A percentile compares a stretch with the other conserved stretches of the same genome.
Evolutionary conservation across 2,888 invertebrate species (phyloP).

Genomic region (Drosophila diplacantha): DNA sequence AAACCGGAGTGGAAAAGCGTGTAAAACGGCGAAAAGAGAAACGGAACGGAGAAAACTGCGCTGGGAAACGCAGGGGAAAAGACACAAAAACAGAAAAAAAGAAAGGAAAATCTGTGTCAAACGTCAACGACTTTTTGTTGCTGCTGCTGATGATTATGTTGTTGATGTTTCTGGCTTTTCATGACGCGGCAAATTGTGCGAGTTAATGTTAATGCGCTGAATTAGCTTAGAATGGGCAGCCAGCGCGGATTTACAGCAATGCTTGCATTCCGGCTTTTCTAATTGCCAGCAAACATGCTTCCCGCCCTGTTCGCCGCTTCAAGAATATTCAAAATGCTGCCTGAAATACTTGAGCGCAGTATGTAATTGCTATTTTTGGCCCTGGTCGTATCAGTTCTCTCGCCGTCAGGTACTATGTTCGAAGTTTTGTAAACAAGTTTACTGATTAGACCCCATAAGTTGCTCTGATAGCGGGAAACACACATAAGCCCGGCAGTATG

Average conservation of each 20-base stretch:
- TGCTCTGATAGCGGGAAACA: conserved; percentile 25
- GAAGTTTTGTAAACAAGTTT: conserved; percentile 46
- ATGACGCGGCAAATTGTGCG: conserved; percentile 62
- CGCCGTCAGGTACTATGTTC: conserved; percentile 39
- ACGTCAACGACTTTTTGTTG: conserved; percentile 62
- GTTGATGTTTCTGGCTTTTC: conserved; percentile 38
- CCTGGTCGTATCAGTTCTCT: conserved; percentile 24
- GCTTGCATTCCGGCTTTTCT: conserved; percentile 39
- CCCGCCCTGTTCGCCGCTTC: neutral
- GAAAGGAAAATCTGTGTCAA: conserved; percentile 54
- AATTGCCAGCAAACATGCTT: conserved; percentile 55
- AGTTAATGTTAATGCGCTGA: conserved; percentile 67
- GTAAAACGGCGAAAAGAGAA: conserved; percentile 45
- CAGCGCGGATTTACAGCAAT: conserved; percentile 21
- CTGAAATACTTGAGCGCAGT: conserved; percentile 22
- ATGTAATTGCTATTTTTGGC: conserved; percentile 62
- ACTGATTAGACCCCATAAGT: conserved; percentile 46
- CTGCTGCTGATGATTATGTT: conserved; percentile 23
- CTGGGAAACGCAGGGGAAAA: conserved; percentile 49
- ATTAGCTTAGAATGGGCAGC: conserved; percentile 65
- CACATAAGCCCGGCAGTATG: conserved; percentile 25
- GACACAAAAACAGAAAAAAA: conserved; percentile 32
- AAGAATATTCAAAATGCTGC: neutral
- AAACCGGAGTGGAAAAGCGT: conserved; percentile 63
- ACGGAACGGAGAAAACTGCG: conserved; percentile 50